Base-by-base conservation (phyloP, 2,797 vertebrate genomes). In the Phrynocephalus vlangalii region DNA sequence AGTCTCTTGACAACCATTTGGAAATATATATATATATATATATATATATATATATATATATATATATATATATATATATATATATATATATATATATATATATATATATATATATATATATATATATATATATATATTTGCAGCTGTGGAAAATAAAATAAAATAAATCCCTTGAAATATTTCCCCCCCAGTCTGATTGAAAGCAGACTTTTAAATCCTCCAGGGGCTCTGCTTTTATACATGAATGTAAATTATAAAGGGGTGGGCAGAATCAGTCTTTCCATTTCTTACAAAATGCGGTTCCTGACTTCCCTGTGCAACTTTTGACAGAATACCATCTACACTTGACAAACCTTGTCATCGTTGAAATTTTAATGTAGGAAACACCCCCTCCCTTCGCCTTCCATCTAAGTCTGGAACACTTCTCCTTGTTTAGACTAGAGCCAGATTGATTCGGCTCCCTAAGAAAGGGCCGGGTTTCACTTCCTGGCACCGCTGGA, bases 171-270 rank as follows among this genome's bases (percentile, higher is more conserved):
- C 48, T 90, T 89, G 88, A 92, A 94, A 93, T 93, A 93, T 92
- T 89, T 87, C 81, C 89, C 81, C 52, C 44, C 52, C 28, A 28
- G 1, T 86, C 87, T 95, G 91, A 96, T 95, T 95, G 92, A 95
- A 96, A 97, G 92, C 93, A 96, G 95, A 86, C 77, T 91, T 95
- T 73, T 75, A 90, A 91, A 90, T 88, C 93, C 79, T 93, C 88
- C 75, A 67, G 60, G 77, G 86, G 78, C 88, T 56, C 24, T 0
- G 22, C 22, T 10, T 94, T 78, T 90, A 73, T 86, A 16, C 82
- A 71, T 78, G 79, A 88, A 86, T 71, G 22, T 60, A 9, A 56
- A 75, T 16, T 15, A 33, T 52, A 44, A 72, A 85, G 84, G 81
- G 10, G 68, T 3, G 82, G 79, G 28, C 38, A 44, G 28, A n/a